Evolutionary conservation across 2,113 vertebrate species (phyloP).

Genomic region (Pelodiscus sinensis): DNA sequence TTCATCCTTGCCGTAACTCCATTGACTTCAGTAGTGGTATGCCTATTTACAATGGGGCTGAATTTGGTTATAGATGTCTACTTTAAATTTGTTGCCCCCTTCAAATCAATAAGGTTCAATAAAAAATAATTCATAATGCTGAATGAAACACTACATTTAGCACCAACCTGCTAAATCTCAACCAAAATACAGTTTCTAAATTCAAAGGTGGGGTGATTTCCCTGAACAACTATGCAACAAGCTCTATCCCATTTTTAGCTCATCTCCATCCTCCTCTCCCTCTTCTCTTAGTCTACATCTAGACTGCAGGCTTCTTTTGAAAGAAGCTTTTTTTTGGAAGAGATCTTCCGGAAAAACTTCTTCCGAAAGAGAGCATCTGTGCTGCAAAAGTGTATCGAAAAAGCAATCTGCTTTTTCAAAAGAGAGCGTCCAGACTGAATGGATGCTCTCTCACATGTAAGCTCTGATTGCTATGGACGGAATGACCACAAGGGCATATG

Average conservation of each 20-base stretch:
- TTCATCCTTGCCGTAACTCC: neutral
- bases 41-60: fast-evolving
- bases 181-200: fast-evolving
- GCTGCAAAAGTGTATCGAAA: too few species aligned
- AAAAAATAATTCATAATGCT: neutral
- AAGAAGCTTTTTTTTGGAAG: too few species aligned
- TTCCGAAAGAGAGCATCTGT: too few species aligned
- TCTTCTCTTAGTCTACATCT: too few species aligned
- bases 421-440: too few species aligned
- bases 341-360: too few species aligned
- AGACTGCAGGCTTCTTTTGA: too few species aligned
- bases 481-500: too few species aligned
- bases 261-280: neutral
- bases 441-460: too few species aligned
- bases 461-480: too few species aligned
- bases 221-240: neutral
- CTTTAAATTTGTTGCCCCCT: neutral
- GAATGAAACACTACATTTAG: neutral
- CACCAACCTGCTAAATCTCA: neutral
- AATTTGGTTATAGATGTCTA: neutral
- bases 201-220: neutral
- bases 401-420: too few species aligned
- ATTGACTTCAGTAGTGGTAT: neutral
- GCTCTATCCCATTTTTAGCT: neutral
- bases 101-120: neutral